Evolutionary conservation across 2,888 invertebrate species (phyloP).

Genomic region (Lycaena phlaeas): DNA sequence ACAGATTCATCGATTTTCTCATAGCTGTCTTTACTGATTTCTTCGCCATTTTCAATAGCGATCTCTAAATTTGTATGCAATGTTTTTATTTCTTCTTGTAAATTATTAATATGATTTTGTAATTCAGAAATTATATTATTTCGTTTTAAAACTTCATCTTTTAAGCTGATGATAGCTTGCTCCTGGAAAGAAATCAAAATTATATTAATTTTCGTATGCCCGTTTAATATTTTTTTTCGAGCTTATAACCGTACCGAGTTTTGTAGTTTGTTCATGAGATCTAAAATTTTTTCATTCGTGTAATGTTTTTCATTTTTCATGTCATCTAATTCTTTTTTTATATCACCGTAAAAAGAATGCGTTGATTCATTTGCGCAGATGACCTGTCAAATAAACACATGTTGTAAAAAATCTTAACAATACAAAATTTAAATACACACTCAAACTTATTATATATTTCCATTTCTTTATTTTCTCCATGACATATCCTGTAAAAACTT

Average conservation of each 20-base stretch:
- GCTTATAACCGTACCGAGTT: slow-evolving; percentile 40
- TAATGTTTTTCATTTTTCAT: slow-evolving; percentile 42
- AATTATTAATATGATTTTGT: slow-evolving; percentile 52
- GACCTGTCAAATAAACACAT: background rate
- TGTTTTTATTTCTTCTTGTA: slow-evolving; percentile 46
- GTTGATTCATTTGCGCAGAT: slow-evolving; percentile 11
- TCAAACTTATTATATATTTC: no score
- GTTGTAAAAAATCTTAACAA: no score
- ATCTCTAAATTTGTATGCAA: slow-evolving; percentile 37
- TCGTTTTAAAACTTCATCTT: slow-evolving; percentile 38
- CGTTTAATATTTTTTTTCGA: no score
- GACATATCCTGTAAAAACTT: no score
- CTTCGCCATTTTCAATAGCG: slow-evolving; percentile 41
- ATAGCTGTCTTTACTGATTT: slow-evolving; percentile 36
- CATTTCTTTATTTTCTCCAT: no score
- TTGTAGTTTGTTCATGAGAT: slow-evolving; percentile 43
- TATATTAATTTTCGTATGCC: no score
- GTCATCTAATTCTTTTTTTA: slow-evolving; percentile 38
- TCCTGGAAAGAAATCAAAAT: slow-evolving; percentile 35
- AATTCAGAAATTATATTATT: slow-evolving; percentile 47
- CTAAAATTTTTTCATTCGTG: slow-evolving; percentile 36
- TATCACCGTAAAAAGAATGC: slow-evolving; percentile 23
- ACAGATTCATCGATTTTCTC: slow-evolving; percentile 39
- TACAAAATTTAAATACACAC: background rate
- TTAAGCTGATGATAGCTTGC: slow-evolving; percentile 32